Evolutionary conservation across 92 coral and sea anemone genomes (phyloP), one percentile per base, ranked within the genome.

Genomic region (Phymanthus crucifer): DNA sequence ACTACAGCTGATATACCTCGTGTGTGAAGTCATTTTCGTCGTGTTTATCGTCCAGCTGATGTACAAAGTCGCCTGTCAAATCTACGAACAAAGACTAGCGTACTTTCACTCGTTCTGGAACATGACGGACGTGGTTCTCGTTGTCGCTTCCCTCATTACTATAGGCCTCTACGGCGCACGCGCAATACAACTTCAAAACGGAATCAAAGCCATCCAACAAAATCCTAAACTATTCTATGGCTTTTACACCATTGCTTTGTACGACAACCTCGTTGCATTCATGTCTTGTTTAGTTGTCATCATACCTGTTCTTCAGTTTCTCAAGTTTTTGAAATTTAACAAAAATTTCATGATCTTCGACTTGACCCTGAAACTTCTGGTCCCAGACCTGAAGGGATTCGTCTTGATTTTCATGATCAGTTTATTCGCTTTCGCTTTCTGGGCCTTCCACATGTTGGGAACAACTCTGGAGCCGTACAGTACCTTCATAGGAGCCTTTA

Each of bases 321-420:
- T 89, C 47, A 71, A 76, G 81, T 90, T 83, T 75, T 66, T 90
- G 26, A 90, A 90, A 79, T 90, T 90, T 37, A 90, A 90, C 82
- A 83, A 83, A 77, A 83, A 73, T 70, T 90, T 90, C 64, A 87
- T 90, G 93, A 87, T 90, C 40, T 90, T 90, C 57, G 85, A 90
- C 76, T 37, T 61, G 64, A 90, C 93, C 1, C 83, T 90, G 23
- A 65, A 56, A 14, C 66, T 87, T 26, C 83, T 87, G 26, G 24
- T 76, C 26, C 61, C 80, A 0, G 93, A 90, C 32, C 66, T 90
- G 29, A 52, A 43, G 17, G 93, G 91, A 0, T 90, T 90, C 56
- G 82, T 77, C 0, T 27, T 83, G 56, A 79, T 90, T 19, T 80
- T 87, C 54, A 65, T 87, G 33, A 81, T 84, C 33, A 90, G 91